Conservation (phyloP, 23 tunicate species). For the Corella eumyota region DNA sequence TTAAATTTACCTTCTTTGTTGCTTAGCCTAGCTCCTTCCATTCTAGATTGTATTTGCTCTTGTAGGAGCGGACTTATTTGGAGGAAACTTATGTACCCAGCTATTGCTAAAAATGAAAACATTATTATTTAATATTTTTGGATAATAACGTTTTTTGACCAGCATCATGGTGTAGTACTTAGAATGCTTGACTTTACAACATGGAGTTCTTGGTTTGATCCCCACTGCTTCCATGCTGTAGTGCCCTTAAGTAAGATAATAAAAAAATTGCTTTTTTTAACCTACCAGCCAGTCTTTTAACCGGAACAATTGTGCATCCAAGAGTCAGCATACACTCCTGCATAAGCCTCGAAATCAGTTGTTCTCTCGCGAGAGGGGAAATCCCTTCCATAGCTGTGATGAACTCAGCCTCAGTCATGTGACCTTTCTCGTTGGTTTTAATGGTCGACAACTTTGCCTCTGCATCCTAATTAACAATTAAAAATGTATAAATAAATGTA, state of each 20-base stretch:
- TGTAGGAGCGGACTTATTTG: conserved; percentile 58
- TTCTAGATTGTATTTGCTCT: conserved; percentile 28
- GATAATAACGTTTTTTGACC: no score
- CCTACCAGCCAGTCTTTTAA: conserved; percentile 30
- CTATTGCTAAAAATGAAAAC: conserved; percentile 25
- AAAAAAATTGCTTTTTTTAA: no score
- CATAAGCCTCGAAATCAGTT: conserved; percentile 24
- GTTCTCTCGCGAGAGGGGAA: conserved; percentile 62
- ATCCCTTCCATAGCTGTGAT: conserved; percentile 47
- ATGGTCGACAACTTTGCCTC: conserved; percentile 37
- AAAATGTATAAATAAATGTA: not conserved
- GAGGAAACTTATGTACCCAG: conserved; percentile 46
- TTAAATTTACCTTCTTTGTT: conserved; percentile 24
- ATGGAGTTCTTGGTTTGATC: no score
- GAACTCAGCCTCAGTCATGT: conserved; percentile 60
- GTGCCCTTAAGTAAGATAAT: no score
- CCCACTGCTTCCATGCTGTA: no score
- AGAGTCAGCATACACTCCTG: conserved; percentile 43
- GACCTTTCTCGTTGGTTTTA: conserved; percentile 28
- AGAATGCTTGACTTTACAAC: no score
- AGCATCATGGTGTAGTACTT: no score
- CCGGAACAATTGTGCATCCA: conserved; percentile 27
- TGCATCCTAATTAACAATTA: conserved; percentile 32
- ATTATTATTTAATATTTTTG: no score
- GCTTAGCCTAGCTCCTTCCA: conserved; percentile 26